Evolutionary conservation across 2,797 vertebrate species (phyloP), one percentile per base, ranked within the genome.

Genomic region (Hydrolagus colliei): DNA sequence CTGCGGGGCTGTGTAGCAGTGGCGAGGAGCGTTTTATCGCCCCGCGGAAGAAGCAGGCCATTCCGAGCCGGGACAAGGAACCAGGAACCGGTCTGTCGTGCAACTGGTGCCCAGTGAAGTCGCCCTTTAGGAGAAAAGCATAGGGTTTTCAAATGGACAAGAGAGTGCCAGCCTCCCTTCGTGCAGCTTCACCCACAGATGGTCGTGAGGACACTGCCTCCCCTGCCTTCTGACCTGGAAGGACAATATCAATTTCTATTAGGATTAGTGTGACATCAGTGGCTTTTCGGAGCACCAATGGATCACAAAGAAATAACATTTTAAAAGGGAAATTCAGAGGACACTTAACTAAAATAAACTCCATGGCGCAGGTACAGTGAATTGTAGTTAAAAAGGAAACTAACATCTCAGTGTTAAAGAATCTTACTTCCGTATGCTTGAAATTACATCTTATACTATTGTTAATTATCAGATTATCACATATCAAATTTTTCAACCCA

Each of bases 41-140:
- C 76, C 92, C 93, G 87, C 91, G 92, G 87, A 95, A 88, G 87
- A 95, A 89, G 80, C 91, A 89, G 86, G 93, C 93, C 95, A 95
- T 95, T 90, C 88, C 88, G 67, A 86, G 73, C 62, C 88, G 85
- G 86, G 76, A 89, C 3, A 3, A 52, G 41, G 27, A 27, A 52
- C 41, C 41, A 52, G 6, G 41, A 52, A 52, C 41, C 41, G 41
- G 41, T 52, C 41, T 1, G 41, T 52, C 3, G 41, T 52, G 41
- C 41, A 52, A 52, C 41, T 6, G 2, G 41, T 52, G 41, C 41
- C 88, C 88, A 74, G 74, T 88, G 86, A 88, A 89, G 87, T 88
- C 88, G 89, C 90, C 88, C 91, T 92, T 72, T 86, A 87, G 87
- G 88, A 20, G 87, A 27, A 85, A 74, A 1, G 32, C 52, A 65